Conservation (phyloP, 37 sponge, comb jelly and placozoan species). For the Tethya wilhelma region DNA sequence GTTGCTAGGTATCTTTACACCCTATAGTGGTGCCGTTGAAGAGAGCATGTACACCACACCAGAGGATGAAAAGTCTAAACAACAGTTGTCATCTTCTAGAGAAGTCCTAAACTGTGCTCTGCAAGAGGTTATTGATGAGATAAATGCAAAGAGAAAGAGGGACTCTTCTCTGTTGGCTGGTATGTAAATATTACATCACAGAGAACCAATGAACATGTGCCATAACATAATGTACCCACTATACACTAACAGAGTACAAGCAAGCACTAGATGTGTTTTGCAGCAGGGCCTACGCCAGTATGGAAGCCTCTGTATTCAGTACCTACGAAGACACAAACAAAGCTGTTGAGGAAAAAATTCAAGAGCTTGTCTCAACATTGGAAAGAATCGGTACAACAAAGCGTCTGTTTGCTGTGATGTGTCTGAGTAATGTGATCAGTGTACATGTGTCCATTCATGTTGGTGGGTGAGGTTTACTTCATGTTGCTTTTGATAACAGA, state of each 20-base stretch:
- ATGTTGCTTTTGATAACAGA: slow-evolving; percentile 16
- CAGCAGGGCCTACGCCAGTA: background rate
- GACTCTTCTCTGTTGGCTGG: slow-evolving; percentile 63
- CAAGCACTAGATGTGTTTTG: slow-evolving; percentile 43
- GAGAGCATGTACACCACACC: background rate
- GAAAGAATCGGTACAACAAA: slow-evolving; percentile 61
- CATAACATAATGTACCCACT: background rate
- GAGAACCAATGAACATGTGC: background rate
- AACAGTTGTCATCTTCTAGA: slow-evolving; percentile 1
- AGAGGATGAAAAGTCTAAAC: background rate
- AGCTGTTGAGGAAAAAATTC: slow-evolving; percentile 28
- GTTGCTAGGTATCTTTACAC: too few relatives aligned
- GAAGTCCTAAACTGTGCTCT: slow-evolving; percentile 23
- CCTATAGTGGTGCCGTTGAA: too few relatives aligned
- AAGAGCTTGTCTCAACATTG: slow-evolving; percentile 48
- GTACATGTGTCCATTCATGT: too few relatives aligned
- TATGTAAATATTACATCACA: background rate
- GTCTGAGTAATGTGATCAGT: too few relatives aligned
- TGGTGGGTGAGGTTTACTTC: too few relatives aligned
- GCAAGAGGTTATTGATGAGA: slow-evolving; percentile 55
- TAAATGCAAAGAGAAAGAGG: slow-evolving; percentile 74
- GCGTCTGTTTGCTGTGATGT: too few relatives aligned
- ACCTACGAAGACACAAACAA: slow-evolving; percentile 50
- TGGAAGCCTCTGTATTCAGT: slow-evolving; percentile 54
- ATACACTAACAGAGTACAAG: slow-evolving; percentile 53